Percentiles rank a stretch among this genome's conserved stretches.
phyloP scores from a whole-genome alignment of 2,888 invertebrate genomes.

The Noctuana brunneofusca region DNA sequence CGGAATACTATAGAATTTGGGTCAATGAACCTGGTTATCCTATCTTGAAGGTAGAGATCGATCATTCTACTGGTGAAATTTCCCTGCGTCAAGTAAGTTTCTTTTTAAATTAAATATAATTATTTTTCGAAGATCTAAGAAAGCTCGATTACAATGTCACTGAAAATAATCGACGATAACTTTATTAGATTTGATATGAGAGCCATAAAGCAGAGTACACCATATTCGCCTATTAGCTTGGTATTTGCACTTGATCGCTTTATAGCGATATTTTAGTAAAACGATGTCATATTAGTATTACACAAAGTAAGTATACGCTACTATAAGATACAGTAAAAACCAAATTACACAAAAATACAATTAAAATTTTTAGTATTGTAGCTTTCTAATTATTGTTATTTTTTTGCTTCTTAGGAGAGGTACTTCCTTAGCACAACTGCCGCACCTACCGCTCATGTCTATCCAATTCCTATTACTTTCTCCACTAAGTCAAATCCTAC shows the following conservation, averaged over 20 bases:
- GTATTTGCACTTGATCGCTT: too few relatives aligned
- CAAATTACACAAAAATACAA: neutral
- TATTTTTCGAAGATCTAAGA: neutral
- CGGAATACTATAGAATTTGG: conserved; percentile 84
- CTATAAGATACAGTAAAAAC: too few relatives aligned
- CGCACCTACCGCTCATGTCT: conserved; percentile 56
- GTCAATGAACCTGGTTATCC: conserved; percentile 85
- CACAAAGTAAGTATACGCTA: too few relatives aligned
- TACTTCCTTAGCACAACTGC: conserved; percentile 76
- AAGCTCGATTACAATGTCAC: too few relatives aligned
- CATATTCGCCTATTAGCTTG: too few relatives aligned
- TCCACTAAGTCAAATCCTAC: conserved; percentile 58
- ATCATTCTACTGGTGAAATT: conserved; percentile 62
- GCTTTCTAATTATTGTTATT: neutral
- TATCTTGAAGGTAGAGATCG: conserved; percentile 74
- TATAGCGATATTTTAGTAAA: too few relatives aligned
- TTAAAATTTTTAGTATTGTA: too few relatives aligned
- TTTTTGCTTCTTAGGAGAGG: conserved; percentile 71
- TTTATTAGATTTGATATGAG: too few relatives aligned
- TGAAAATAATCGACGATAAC: too few relatives aligned
- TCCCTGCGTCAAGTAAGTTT: conserved; percentile 64
- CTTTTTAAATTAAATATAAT: neutral
- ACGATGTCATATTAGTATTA: too few relatives aligned
- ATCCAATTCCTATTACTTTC: conserved; percentile 75
- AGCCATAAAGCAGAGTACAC: too few relatives aligned